These are phyloP conservation scores for Parotia lawesii DNA, from an alignment of 2,113 vertebrate species.

Conservation along the genomic window DNA sequence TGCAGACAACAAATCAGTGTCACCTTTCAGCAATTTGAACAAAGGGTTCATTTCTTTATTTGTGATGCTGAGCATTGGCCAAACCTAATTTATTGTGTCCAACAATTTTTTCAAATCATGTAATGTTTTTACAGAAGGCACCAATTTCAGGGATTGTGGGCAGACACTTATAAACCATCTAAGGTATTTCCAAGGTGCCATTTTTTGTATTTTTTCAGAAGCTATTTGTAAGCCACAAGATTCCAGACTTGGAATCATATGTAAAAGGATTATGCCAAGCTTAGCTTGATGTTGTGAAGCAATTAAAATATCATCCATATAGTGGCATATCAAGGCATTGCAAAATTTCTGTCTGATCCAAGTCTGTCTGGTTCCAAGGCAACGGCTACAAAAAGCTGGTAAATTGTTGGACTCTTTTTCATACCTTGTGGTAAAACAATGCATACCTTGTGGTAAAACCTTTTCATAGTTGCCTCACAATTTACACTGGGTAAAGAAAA, in stretches of 20 bases:
- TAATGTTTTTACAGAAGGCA: not conserved
- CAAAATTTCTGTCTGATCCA: not conserved
- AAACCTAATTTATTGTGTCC: not conserved
- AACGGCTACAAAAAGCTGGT: not conserved
- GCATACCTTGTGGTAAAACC: not conserved
- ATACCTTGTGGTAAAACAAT: not conserved
- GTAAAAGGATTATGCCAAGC: not conserved
- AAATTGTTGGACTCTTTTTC: not conserved
- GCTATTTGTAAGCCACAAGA: not conserved
- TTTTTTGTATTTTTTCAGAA: not conserved
- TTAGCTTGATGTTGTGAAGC: not conserved
- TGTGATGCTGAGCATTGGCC: not conserved
- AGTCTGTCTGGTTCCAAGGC: no score
- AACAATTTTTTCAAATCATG: not conserved
- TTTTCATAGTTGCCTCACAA: not conserved
- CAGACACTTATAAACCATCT: not conserved
- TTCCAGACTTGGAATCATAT: not conserved
- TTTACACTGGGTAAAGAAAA: not conserved
- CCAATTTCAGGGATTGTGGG: not conserved
- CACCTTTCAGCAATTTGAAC: not conserved
- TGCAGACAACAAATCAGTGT: not conserved
- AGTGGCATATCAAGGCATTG: not conserved
- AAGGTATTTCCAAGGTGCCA: not conserved
- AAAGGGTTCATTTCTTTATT: not conserved
- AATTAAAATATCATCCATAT: not conserved